Evolutionary conservation across 2,888 invertebrate genomes (phyloP), one percentile per base, ranked within the genome.

Genomic region (Lathronympha strigana): DNA sequence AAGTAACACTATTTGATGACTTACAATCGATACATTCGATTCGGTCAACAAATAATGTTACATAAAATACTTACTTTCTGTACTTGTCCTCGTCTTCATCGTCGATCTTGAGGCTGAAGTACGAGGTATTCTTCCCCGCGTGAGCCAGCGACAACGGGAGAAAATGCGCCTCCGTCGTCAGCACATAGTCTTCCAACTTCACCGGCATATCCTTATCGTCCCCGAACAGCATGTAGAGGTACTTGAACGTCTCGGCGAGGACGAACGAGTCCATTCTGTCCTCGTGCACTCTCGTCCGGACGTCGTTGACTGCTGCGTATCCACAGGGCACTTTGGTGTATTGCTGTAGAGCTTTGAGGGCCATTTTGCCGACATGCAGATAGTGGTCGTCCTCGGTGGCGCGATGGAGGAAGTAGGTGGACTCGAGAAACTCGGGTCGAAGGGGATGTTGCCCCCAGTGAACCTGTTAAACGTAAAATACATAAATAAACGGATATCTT

Each of bases 241-340:
- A 99, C 86, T 99, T 99, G 80, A 99, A 97, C 0, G 99, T 99
- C 91, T 99, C 99, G 0, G 99, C 97, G 1, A 99, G 92, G 0
- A 99, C 98, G 90, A 98, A 99, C 0, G 99, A 99, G 83, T 99
- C 99, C 98, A 99, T 98, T 70, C 98, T 94, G 81, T 99, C 98
- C 81, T 99, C 98, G 79, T 98, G 97, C 67, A 94, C 94, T 28
- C 97, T 95, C 0, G 98, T 98, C 50, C 98, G 93, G 0, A 99
- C 97, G 86, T 99, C 98, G 76, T 97, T 98, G n/a, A 99, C 97
- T 1, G 98, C 98, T 0, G 99, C 99, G 90, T 97, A 99, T 0
- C 99, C 99, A 84, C 99, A 99, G 1, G 96, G 94, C n/a, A 98
- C 98, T 75, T 97, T 93, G 0, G 99, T 96, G 88, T 97, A 95